phyloP scores from a whole-genome alignment of 1,140 invertebrate species.

The Branchinecta lindahli region DNA sequence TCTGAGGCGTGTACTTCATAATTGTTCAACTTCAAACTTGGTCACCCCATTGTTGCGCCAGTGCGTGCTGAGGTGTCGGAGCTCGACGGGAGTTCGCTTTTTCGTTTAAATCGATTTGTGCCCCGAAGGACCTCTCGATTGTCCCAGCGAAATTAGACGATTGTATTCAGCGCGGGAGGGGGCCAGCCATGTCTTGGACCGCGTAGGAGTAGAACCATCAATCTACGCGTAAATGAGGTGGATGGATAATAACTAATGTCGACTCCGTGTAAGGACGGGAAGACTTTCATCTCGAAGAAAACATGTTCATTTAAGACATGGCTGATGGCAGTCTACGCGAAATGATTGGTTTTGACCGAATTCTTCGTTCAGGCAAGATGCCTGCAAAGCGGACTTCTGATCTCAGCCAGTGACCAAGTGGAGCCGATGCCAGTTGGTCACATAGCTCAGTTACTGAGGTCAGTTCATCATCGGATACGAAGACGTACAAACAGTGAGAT shows the following conservation, averaged over 20 bases:
- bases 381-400: too few relatives aligned
- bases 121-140: constrained; percentile 9
- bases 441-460: too few relatives aligned
- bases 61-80: constrained; percentile 2
- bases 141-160: constrained; percentile 6
- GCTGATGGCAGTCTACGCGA: too few relatives aligned
- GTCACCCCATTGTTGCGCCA: neutral
- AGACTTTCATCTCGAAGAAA: neutral
- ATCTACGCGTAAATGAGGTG: neutral
- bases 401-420: too few relatives aligned
- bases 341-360: too few relatives aligned
- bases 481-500: too few relatives aligned
- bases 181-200: neutral
- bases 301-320: neutral
- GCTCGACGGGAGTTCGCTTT: neutral
- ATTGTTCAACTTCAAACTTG: neutral
- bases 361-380: too few relatives aligned
- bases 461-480: too few relatives aligned
- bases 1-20: constrained; percentile 2
- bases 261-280: neutral
- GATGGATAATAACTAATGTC: neutral
- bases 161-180: neutral
- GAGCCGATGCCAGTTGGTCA: too few relatives aligned
- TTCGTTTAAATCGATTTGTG: neutral
- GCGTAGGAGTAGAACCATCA: neutral